Conservation (phyloP, 2,113 vertebrate species). For the Engystomops pustulosus region DNA sequence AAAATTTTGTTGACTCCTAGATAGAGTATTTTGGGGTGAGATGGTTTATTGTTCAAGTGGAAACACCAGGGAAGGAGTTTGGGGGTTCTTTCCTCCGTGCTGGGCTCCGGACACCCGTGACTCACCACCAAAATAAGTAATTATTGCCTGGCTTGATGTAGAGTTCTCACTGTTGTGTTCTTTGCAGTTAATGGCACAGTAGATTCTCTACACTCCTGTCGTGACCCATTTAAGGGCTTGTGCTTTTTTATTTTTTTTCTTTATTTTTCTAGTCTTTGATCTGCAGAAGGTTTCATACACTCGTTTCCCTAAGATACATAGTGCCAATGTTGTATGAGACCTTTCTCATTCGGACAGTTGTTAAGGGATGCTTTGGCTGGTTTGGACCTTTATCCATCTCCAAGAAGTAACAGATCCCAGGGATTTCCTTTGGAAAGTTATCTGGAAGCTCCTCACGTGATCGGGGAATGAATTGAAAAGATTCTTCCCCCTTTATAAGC, state of each 20-base stretch:
- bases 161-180: conserved; percentile 67
- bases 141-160: conserved; percentile 80
- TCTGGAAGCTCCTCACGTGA: conserved; percentile 96
- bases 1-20: conserved; percentile 2
- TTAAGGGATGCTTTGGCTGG: conserved; percentile 80
- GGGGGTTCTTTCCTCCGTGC: neutral
- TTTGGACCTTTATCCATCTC: conserved; percentile 90
- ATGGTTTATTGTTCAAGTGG: conserved; percentile 39
- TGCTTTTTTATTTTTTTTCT: conserved; percentile 70
- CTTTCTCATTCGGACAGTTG: conserved; percentile 90
- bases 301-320: conserved; percentile 98
- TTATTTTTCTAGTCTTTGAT: conserved; percentile 74
- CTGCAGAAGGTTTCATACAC: conserved; percentile 83
- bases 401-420: conserved; percentile 96
- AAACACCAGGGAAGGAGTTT: conserved; percentile 33
- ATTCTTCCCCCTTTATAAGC: conserved; percentile 91
- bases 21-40: neutral
- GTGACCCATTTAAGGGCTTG: conserved; percentile 76
- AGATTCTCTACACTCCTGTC: conserved; percentile 62
- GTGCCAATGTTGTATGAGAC: conserved; percentile 98
- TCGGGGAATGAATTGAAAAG: conserved; percentile 92
- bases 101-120: conserved; percentile 64
- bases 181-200: conserved; percentile 68
- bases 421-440: conserved; percentile 98
- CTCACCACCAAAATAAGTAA: conserved; percentile 66